A percentile compares a stretch with the other conserved stretches of the same genome.
These are phyloP conservation scores for Peromyscus attwateri DNA, from an alignment of 2,797 vertebrate species.

Conservation along the genomic window DNA sequence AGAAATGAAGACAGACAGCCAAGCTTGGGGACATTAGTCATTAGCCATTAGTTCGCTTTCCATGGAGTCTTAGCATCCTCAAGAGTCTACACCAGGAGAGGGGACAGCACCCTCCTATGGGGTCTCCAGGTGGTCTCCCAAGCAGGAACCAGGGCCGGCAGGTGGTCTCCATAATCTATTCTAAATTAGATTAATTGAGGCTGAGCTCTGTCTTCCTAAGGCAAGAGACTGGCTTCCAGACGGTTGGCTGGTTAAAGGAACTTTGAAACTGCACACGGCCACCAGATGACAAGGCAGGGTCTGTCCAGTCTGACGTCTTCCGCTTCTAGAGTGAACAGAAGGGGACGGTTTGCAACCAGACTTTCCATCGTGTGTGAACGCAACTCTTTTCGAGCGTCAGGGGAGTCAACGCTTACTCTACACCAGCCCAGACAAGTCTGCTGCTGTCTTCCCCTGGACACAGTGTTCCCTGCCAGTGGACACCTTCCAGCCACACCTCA, in stretches of 20 bases:
- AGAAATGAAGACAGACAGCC: not conserved
- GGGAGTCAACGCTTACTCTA: not conserved
- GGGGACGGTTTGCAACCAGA: not conserved
- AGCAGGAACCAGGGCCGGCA: not conserved
- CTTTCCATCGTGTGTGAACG: not conserved
- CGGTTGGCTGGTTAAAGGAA: not conserved
- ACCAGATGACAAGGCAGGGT: not conserved
- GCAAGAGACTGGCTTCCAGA: not conserved
- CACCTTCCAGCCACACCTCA: not conserved
- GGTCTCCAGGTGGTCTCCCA: not conserved
- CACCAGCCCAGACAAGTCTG: not conserved
- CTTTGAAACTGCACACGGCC: not conserved
- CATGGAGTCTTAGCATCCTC: not conserved
- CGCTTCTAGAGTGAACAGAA: not conserved
- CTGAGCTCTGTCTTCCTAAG: not conserved
- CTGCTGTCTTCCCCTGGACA: not conserved
- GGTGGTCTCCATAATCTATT: accelerated
- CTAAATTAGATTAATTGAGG: not conserved
- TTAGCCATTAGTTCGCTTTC: not conserved
- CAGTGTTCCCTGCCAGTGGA: not conserved
- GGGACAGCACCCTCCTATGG: accelerated
- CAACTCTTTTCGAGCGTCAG: not conserved
- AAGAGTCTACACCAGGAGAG: not conserved
- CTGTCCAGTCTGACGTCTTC: not conserved
- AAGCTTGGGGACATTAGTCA: not conserved